These are phyloP conservation scores for Ischnura elegans DNA, from an alignment of 2,888 invertebrate species.

Conservation along the genomic window DNA sequence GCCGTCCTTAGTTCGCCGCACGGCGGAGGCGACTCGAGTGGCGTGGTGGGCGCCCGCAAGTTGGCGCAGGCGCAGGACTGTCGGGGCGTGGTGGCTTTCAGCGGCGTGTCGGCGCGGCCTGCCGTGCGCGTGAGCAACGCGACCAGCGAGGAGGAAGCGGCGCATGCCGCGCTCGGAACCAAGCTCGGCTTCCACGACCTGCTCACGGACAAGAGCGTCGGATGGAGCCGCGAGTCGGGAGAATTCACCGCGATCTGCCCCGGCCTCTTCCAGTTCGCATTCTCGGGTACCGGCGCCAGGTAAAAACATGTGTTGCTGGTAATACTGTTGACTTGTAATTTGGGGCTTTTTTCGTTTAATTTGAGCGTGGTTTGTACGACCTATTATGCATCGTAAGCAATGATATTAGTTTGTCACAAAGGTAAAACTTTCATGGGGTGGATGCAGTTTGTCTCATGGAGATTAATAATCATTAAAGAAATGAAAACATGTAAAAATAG, in stretches of 20 bases:
- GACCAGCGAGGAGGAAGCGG: slow-evolving; percentile 69
- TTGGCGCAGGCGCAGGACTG: slow-evolving; percentile 77
- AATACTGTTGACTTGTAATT: no score
- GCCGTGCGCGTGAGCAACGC: slow-evolving; percentile 69
- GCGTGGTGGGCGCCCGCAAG: slow-evolving; percentile 77
- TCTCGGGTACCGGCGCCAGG: slow-evolving; percentile 76
- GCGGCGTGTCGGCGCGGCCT: slow-evolving; percentile 73
- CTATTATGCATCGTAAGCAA: no score
- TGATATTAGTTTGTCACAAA: no score
- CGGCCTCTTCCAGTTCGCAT: slow-evolving; percentile 78
- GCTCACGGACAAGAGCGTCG: slow-evolving; percentile 78
- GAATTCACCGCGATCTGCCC: slow-evolving; percentile 78
- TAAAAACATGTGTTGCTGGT: slow-evolving; percentile 13
- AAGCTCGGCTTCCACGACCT: slow-evolving; percentile 74
- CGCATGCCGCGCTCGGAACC: slow-evolving; percentile 72
- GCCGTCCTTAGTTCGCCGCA: slow-evolving; percentile 28
- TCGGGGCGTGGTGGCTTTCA: slow-evolving; percentile 77
- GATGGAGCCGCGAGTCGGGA: slow-evolving; percentile 77
- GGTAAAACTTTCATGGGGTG: no score
- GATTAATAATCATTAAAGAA: no score
- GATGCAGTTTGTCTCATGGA: no score
- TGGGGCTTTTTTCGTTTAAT: no score
- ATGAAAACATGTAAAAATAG: no score
- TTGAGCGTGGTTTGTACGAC: no score
- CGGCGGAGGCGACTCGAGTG: slow-evolving; percentile 73